Evolutionary conservation across 2,888 invertebrate genomes (phyloP).

Genomic region (Tethea ocularis): DNA sequence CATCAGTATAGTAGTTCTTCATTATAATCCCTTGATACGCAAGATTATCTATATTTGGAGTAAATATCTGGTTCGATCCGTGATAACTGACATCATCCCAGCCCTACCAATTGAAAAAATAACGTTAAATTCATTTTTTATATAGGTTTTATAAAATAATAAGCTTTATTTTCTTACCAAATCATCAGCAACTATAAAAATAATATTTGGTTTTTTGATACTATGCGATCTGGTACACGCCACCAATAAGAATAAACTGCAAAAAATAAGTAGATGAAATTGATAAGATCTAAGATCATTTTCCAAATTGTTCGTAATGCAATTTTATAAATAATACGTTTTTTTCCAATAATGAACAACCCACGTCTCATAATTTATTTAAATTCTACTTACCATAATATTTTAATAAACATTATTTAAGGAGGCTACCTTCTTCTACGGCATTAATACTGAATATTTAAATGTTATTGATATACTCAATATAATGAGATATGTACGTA

Average conservation of each 20-base stretch:
- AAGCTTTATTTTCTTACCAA: constrained; percentile 83
- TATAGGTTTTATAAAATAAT: neutral
- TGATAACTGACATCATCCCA: constrained; percentile 95
- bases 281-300: too few relatives aligned
- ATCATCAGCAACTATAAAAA: constrained; percentile 91
- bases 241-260: constrained; percentile 29
- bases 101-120: constrained; percentile 83
- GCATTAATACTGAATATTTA: constrained; percentile 1
- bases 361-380: constrained; percentile 11
- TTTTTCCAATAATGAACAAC: too few relatives aligned
- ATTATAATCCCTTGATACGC: constrained; percentile 92
- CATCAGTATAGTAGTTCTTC: constrained; percentile 90
- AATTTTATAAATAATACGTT: too few relatives aligned
- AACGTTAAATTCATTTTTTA: neutral
- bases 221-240: constrained; percentile 11
- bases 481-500: neutral
- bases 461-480: constrained; percentile 4
- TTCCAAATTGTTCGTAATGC: too few relatives aligned
- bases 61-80: constrained; percentile 91
- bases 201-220: constrained; percentile 83
- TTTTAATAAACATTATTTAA: constrained; percentile 4
- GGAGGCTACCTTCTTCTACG: neutral
- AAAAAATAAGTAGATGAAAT: constrained; percentile 10
- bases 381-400: constrained; percentile 13
- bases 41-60: constrained; percentile 93